phyloP scores from a whole-genome alignment of 2,888 invertebrate species.

The Muscina levida region DNA sequence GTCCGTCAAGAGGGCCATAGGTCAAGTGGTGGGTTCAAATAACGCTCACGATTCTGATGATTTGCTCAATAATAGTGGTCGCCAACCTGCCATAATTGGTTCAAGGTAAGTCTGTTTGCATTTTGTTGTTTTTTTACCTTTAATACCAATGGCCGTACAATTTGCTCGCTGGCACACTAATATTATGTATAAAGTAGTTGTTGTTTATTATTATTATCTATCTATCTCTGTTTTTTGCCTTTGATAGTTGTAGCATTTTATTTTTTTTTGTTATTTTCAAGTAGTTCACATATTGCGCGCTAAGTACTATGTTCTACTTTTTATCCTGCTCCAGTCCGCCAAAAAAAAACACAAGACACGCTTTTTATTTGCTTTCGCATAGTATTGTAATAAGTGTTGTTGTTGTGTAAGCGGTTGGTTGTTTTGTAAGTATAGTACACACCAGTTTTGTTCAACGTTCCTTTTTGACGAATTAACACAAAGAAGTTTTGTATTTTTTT shows the following conservation, averaged over 20 bases:
- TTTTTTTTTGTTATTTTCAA: background rate
- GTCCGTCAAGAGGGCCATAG: slow-evolving; percentile 79
- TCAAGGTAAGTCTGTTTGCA: slow-evolving; percentile 77
- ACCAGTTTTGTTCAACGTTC: no score
- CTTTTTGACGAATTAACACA: no score
- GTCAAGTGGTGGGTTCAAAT: slow-evolving; percentile 79
- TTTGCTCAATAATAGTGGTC: slow-evolving; percentile 76
- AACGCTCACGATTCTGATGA: slow-evolving; percentile 75
- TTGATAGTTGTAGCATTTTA: no score
- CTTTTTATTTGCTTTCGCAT: no score
- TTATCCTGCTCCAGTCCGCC: no score
- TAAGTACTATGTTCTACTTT: no score
- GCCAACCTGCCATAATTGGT: slow-evolving; percentile 77
- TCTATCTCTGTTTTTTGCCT: background rate
- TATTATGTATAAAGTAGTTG: background rate
- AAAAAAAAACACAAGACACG: no score
- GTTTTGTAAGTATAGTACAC: no score
- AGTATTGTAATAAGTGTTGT: no score
- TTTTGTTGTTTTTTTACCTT: slow-evolving; percentile 24
- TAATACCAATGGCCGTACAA: background rate
- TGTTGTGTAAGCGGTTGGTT: no score
- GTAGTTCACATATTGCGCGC: background rate
- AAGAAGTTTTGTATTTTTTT: background rate
- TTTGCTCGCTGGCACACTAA: background rate
- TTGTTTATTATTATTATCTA: background rate